Base-by-base conservation (phyloP, 2,888 invertebrate species). In the Muschampia plurimacula region DNA sequence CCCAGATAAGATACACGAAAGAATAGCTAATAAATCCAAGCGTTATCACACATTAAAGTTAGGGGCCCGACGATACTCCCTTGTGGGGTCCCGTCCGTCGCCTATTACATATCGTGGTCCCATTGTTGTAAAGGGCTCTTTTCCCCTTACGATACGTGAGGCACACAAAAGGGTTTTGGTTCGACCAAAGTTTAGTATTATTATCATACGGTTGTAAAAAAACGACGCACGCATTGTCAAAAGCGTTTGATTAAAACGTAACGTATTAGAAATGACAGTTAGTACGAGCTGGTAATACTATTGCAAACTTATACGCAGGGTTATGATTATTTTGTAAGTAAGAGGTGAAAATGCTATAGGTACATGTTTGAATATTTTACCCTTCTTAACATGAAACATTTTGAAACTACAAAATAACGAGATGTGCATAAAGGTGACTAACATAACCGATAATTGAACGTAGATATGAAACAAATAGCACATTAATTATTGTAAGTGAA, bases 161-260 rank as follows among this genome's bases (percentile, higher is more conserved):
- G 75, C 77, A 74, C 73, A 92, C 91, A 93, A 92, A 91, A 90
- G 92, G 89, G 70, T 70, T 86, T 86, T 82, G 79, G 76, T 74
- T 71, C 78, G 76, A 82, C 80, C 78, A 77, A 77, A 79, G 64
- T 79, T 76, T 74, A 75, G 76, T 80, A 81, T 83, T 79, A 81
- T 82, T 85, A 83, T 84, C 83, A 67, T 68, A 36, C 81, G 80
- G 80, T 87, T 84, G 75, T n/a, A 86, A 83, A 81, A 79, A 81
- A 80, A 79, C 76, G 78, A 81, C 79, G 79, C 78, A 76, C 76
- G 74, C 77, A 80, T 81, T 82, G 82, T 81, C 80, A 75, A 81
- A 82, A 57, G 77, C 75, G 64, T 70, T 72, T 80, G 81, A 89
- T 90, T 90, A 86, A 89, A 89, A 84, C 82, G 89, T 90, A 82